Evolutionary conservation across 1,140 invertebrate genomes (phyloP).

Genomic region (Drosophila parabipectinata): DNA sequence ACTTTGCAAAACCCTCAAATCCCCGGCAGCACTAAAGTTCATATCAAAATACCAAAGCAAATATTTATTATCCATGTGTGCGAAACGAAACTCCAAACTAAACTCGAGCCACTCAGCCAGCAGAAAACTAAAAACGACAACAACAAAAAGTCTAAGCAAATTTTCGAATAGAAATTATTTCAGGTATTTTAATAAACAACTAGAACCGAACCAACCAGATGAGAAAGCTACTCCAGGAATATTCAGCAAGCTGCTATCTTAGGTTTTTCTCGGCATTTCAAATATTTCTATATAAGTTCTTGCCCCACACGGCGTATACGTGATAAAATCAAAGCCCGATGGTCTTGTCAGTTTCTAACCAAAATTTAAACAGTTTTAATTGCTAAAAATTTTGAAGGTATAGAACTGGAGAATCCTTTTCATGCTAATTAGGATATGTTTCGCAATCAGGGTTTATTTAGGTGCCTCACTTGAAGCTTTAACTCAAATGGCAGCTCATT

Average conservation of each 20-base stretch:
- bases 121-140: slow-evolving; percentile 40
- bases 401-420: background rate
- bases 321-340: slow-evolving; percentile 34
- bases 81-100: slow-evolving; percentile 47
- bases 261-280: slow-evolving; percentile 17
- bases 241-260: slow-evolving; percentile 53
- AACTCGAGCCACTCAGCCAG: slow-evolving; percentile 38
- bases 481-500: slow-evolving; percentile 40
- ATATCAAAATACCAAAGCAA: slow-evolving; percentile 75
- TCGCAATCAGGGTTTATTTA: slow-evolving; percentile 16
- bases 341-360: background rate
- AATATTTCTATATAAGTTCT: slow-evolving; percentile 11
- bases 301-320: slow-evolving; percentile 35
- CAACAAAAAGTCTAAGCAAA: slow-evolving; percentile 46
- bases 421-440: slow-evolving; percentile 13
- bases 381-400: slow-evolving; percentile 9
- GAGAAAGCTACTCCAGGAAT: slow-evolving; percentile 23
- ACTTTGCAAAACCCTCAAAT: slow-evolving; percentile 53
- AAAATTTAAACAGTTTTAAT: slow-evolving; percentile 15
- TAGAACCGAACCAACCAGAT: slow-evolving; percentile 3
- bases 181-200: slow-evolving; percentile 78
- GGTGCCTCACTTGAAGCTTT: slow-evolving; percentile 22
- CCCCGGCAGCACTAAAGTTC: slow-evolving; percentile 62
- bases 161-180: slow-evolving; percentile 71
- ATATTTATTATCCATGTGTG: slow-evolving; percentile 76